These are phyloP conservation scores for Drosophila anomelani DNA, from an alignment of 2,888 invertebrate genomes.

Conservation along the genomic window DNA sequence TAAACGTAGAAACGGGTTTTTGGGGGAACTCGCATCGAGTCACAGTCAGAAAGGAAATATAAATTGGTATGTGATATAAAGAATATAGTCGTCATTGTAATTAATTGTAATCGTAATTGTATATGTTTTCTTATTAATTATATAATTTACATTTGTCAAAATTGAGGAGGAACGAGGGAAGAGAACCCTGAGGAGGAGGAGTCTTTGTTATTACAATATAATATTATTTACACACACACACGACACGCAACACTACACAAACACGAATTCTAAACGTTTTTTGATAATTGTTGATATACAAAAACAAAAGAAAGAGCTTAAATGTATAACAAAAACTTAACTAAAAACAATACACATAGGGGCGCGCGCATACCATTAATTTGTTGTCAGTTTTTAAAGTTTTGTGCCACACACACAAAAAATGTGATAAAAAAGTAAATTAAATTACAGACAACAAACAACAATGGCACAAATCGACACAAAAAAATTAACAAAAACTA, in stretches of 20 bases:
- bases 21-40: slow-evolving; percentile 65
- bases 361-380: slow-evolving; percentile 59
- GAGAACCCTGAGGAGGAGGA: background rate
- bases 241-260: slow-evolving; percentile 25
- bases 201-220: slow-evolving; percentile 19
- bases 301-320: slow-evolving; percentile 59
- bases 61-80: slow-evolving; percentile 85
- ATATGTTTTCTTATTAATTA: slow-evolving; percentile 64
- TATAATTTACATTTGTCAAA: slow-evolving; percentile 67
- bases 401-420: slow-evolving; percentile 76
- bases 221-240: slow-evolving; percentile 30
- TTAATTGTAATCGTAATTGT: slow-evolving; percentile 71
- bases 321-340: slow-evolving; percentile 48
- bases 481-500: slow-evolving; percentile 14
- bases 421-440: slow-evolving; percentile 73
- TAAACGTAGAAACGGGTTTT: slow-evolving; percentile 40
- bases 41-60: slow-evolving; percentile 71
- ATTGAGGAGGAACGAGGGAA: slow-evolving; percentile 38
- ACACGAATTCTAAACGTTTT: slow-evolving; percentile 30
- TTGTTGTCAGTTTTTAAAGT: slow-evolving; percentile 56
- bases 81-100: slow-evolving; percentile 84
- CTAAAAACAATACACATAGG: slow-evolving; percentile 35
- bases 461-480: slow-evolving; percentile 67
- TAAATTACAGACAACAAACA: slow-evolving; percentile 43
- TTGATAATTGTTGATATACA: slow-evolving; percentile 47